Evolutionary conservation across 2,888 invertebrate species (phyloP).

Genomic region (Eristalinus aeneus): DNA sequence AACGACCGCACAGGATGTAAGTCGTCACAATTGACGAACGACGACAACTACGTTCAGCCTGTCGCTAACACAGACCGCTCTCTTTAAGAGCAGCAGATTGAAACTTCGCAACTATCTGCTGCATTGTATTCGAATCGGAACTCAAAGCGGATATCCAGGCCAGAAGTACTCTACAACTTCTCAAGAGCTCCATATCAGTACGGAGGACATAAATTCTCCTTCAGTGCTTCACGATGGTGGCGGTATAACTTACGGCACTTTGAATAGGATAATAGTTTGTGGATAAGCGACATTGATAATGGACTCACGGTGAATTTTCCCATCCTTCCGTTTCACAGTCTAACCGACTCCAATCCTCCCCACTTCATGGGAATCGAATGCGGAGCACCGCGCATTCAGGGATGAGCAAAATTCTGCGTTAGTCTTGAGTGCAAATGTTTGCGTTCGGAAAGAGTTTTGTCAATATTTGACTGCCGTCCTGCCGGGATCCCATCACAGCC

Average conservation of each 20-base stretch:
- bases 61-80: not conserved
- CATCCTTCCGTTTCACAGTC: not conserved
- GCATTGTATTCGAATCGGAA: not conserved
- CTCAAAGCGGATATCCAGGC: not conserved
- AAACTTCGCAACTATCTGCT: not conserved
- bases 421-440: slow-evolving; percentile 7
- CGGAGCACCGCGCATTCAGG: not conserved
- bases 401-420: not conserved
- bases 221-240: not conserved
- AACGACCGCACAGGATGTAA: not conserved
- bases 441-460: slow-evolving; percentile 2
- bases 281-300: not conserved
- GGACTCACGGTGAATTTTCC: not conserved
- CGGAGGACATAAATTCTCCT: not conserved
- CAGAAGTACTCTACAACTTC: not conserved
- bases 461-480: slow-evolving; percentile 3
- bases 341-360: not conserved
- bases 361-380: not conserved
- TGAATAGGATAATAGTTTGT: not conserved
- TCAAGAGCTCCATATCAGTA: not conserved
- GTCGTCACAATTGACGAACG: not conserved
- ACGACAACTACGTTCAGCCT: not conserved
- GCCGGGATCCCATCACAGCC: slow-evolving; percentile 4
- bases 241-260: not conserved
- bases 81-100: not conserved